These are phyloP conservation scores for Sebastes oblongus DNA, from an alignment of 2,797 vertebrate genomes.

Conservation along the genomic window DNA sequence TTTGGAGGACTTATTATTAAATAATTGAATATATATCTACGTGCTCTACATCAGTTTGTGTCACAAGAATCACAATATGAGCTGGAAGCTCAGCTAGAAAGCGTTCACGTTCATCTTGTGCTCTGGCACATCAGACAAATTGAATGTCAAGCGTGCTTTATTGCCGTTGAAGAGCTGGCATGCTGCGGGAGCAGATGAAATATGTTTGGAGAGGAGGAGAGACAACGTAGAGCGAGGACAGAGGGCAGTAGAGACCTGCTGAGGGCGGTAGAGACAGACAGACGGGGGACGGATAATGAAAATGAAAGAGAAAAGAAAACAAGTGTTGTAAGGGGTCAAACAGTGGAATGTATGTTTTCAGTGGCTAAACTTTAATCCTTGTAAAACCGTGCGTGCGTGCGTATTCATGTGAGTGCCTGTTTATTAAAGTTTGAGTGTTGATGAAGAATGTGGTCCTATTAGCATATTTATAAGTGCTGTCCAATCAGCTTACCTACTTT, in stretches of 20 bases:
- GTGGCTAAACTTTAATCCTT: conserved; percentile 40
- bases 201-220: conserved; percentile 21
- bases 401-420: conserved; percentile 1
- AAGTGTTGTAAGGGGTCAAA: conserved; percentile 11
- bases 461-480: conserved; percentile 73
- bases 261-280: not conserved
- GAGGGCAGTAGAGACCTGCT: conserved; percentile 47
- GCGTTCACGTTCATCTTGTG: conserved; percentile 14
- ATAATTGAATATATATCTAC: not conserved
- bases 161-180: conserved; percentile 1
- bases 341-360: conserved; percentile 42
- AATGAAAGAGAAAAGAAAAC: not conserved
- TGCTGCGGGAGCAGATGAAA: conserved; percentile 36
- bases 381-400: not conserved
- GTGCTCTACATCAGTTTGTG: not conserved
- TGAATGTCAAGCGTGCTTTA: conserved; percentile 17
- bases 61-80: not conserved
- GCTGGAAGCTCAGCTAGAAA: not conserved
- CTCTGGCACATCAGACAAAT: conserved; percentile 20
- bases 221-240: conserved; percentile 13
- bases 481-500: conserved; percentile 30
- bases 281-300: not conserved
- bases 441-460: conserved; percentile 21
- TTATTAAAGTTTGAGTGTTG: conserved; percentile 25
- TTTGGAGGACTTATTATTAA: not conserved